Evolutionary conservation across 2,113 vertebrate species (phyloP), one percentile per base, ranked within the genome.

Genomic region (Colistium nudipinnis): DNA sequence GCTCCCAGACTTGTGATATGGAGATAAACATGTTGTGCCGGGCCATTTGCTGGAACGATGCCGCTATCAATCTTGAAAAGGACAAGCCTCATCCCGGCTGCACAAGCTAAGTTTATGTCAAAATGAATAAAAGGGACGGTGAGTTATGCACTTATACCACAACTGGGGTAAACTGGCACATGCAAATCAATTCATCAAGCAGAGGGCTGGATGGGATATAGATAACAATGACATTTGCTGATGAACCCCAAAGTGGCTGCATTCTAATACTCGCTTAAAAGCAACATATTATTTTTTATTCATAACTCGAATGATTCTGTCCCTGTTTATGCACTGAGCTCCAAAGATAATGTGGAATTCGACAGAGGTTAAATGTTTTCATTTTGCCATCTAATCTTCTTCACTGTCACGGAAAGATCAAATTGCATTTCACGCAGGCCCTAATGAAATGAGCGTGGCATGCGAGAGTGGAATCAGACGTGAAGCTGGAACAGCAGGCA

Each of bases 201-300:
- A 63, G 41, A 55, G n/a, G 69, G 10, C 56, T 35, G 24, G 41
- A 41, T 63, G 25, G 28, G 44, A 41, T 33, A 16, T 0, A 22
- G 6, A 51, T 20, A 12, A 9, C 33, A 75, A 3, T 45, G 22
- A 30, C 41, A 45, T 36, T n/a, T 6, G 39, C 20, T 45, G 39
- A 36, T 36, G 30, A 54, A 48, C 28, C n/a, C 55, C 20, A 14
- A 14, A 3, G 28, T 28, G 41, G n/a, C 17, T 48, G 41, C 3
- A 28, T 36, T 35, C 2, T 17, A 22, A 24, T 30, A 44, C 17
- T n/a, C n/a, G n/a, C n/a, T n/a, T n/a, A n/a, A n/a, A n/a, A n/a
- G n/a, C n/a, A n/a, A n/a, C n/a, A n/a, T n/a, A n/a, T n/a, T n/a
- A n/a, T n/a, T n/a, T n/a, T n/a, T n/a, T n/a, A n/a, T n/a, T n/a